Evolutionary conservation across 2,888 invertebrate genomes (phyloP), one percentile per base, ranked within the genome.

Genomic region (Scaptomyza flava): DNA sequence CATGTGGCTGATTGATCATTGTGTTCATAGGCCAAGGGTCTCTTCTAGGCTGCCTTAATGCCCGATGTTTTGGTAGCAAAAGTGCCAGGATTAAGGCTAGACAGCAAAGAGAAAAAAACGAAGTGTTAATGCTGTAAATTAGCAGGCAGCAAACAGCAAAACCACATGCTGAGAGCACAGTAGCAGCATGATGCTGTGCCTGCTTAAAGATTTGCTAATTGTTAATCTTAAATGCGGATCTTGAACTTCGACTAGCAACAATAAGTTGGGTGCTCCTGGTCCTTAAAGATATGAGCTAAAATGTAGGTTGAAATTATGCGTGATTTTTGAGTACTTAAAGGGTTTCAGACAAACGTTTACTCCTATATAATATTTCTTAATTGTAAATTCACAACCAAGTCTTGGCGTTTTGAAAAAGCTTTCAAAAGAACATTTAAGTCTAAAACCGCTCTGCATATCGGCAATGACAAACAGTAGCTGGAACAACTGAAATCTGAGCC

Each of bases 1-100:
- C 78, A 74, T 68, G 58, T 66, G 67, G 53, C 81, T 85, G 85
- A 85, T 85, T 85, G 85, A 85, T 85, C 85, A 84, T 87, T 81
- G 80, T 81, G 64, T 45, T 41, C 41, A 60, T 72, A 66, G 70
- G 57, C 68, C 48, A 58, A 57, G 77, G 69, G 61, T 54, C 74
- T 72, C 27, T 11, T 14, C 46, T 61, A 57, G 60, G 45, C 60
- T 64, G 46, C 52, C 67, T 60, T 58, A 64, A 46, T 30, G 62
- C 62, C 61, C 41, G 27, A 36, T 80, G 80, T 85, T 82, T 82
- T 85, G 83, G 78, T 85, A 66, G 85, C 80, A 78, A 67, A 80
- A 79, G 53, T 68, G 70, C 52, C 68, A 70, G 81, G 82, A 83
- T 83, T 86, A 83, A 62, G 72, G 27, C 50, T 30, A 34, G 62